Conservation (phyloP, 2,888 invertebrate species). For the Spisula subtruncata region DNA sequence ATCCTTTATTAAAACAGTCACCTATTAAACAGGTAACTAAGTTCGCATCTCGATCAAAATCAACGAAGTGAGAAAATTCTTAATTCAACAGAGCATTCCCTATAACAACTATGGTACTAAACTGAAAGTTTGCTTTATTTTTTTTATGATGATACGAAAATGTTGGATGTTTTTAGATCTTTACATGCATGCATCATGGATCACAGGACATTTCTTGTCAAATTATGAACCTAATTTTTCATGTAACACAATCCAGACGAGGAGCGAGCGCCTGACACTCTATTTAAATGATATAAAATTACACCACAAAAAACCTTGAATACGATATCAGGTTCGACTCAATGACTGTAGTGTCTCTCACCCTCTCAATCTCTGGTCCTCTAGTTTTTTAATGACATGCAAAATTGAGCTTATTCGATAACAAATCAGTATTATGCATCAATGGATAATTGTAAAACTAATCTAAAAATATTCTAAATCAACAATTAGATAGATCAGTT, state of each 20-base stretch:
- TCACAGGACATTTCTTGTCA: slow-evolving; percentile 31
- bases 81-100: background rate
- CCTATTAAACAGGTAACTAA: no score
- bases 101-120: background rate
- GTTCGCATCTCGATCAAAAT: no score
- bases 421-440: background rate
- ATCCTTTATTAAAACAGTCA: no score
- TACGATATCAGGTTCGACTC: background rate
- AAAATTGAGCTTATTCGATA: background rate
- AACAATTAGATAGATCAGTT: no score
- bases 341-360: background rate
- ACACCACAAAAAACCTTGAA: background rate
- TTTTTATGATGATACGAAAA: background rate
- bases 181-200: slow-evolving; percentile 32
- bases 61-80: background rate
- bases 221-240: slow-evolving; percentile 36
- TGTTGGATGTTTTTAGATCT: slow-evolving; percentile 25
- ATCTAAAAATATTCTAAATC: background rate
- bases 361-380: background rate
- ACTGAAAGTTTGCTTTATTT: slow-evolving; percentile 6
- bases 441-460: background rate
- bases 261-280: background rate
- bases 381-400: background rate
- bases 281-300: slow-evolving; percentile 24
- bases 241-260: slow-evolving; percentile 1